Evolutionary conservation across 1,140 invertebrate genomes (phyloP).

Genomic region (Planococcus citri): DNA sequence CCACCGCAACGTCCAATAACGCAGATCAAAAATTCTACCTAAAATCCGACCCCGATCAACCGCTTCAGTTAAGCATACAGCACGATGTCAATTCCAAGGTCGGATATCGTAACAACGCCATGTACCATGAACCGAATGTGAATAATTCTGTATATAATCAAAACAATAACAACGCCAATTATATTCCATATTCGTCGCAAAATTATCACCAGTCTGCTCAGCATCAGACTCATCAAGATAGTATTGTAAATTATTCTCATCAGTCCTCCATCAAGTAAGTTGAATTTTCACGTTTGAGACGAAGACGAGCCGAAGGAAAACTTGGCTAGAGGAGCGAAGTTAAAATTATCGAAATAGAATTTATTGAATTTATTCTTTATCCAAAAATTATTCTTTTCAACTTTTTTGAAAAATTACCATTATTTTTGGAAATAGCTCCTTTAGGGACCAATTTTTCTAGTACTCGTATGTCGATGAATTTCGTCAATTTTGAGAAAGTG

Average conservation of each 20-base stretch:
- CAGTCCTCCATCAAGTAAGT: neutral
- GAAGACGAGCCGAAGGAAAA: no score
- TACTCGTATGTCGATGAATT: no score
- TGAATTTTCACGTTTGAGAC: neutral
- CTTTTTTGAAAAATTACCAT: no score
- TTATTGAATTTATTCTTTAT: no score
- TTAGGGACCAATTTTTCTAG: no score
- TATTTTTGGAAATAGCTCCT: no score
- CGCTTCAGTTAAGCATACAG: neutral
- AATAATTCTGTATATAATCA: slow-evolving; percentile 4
- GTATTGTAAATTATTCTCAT: slow-evolving; percentile 1
- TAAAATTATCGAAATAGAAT: no score
- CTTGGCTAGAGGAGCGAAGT: no score
- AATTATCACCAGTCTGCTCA: neutral
- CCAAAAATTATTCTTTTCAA: no score
- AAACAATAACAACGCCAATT: neutral
- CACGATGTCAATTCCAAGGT: neutral
- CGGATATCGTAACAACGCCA: neutral
- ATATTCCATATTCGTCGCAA: neutral
- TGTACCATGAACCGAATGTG: neutral
- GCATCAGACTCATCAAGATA: neutral
- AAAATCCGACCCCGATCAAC: slow-evolving; percentile 11
- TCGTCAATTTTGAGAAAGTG: no score
- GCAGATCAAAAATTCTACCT: slow-evolving; percentile 11
- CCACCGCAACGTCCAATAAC: neutral